Conservation (phyloP, 2,888 invertebrate genomes). For the Eupithecia insigniata region DNA sequence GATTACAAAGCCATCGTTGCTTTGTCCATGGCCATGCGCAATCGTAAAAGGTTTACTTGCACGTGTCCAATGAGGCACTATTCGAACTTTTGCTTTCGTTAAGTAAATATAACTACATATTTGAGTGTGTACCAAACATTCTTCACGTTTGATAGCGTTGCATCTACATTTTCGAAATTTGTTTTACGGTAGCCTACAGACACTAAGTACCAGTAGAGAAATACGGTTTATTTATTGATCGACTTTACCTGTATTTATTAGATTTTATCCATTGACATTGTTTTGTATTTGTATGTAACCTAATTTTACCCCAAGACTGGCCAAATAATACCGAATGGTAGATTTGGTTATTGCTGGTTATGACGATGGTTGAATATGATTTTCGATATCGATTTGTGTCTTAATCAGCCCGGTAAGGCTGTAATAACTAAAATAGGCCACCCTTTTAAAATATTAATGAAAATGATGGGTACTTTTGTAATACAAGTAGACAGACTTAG, state of each 20-base stretch:
- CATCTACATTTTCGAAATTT: background rate
- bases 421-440: background rate
- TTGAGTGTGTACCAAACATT: background rate
- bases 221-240: background rate
- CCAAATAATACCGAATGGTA: background rate
- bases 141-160: background rate
- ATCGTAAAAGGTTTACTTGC: background rate
- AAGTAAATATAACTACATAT: background rate
- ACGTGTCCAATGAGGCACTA: background rate
- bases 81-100: background rate
- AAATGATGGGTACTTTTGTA: background rate
- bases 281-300: too few species aligned
- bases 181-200: background rate
- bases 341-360: background rate
- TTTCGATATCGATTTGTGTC: background rate
- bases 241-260: background rate
- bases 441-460: background rate
- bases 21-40: conserved; percentile 2
- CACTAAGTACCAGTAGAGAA: background rate
- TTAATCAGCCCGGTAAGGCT: background rate
- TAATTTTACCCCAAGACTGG: background rate
- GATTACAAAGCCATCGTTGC: background rate
- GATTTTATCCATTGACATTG: background rate
- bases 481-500: background rate
- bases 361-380: background rate